A percentile compares a stretch with the other conserved stretches of the same genome.
Conservation (phyloP, 2,113 vertebrate genomes). For the Buteo buteo region DNA sequence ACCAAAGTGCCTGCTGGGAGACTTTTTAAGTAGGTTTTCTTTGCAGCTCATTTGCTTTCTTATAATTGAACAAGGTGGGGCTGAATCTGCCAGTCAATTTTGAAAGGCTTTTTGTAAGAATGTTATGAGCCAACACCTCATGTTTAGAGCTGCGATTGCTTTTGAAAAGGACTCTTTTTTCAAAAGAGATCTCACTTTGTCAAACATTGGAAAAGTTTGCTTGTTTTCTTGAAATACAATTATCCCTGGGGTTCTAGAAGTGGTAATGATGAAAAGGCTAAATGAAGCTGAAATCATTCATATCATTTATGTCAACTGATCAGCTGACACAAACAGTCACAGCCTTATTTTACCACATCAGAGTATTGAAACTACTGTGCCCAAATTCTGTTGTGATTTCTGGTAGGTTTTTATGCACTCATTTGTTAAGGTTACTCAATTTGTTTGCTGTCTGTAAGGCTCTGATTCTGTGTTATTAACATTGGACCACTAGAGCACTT, state of each 20-base stretch:
- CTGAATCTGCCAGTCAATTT: conserved; percentile 10
- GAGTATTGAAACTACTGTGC: not conserved
- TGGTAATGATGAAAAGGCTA: not conserved
- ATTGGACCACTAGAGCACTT: not conserved
- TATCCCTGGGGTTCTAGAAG: not conserved
- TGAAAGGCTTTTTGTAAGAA: conserved; percentile 9
- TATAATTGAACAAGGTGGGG: not conserved
- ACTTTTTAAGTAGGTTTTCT: conserved; percentile 12
- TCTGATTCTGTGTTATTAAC: not conserved
- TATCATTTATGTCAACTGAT: not conserved
- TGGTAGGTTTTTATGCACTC: not conserved
- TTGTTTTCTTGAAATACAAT: conserved; percentile 20
- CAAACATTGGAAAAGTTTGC: not conserved
- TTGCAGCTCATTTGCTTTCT: not conserved
- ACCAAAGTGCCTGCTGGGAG: not conserved
- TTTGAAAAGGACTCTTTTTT: conserved; percentile 19
- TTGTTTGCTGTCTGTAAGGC: not conserved
- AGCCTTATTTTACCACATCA: not conserved
- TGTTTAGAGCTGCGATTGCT: not conserved
- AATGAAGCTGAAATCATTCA: conserved; percentile 17
- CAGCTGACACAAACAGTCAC: not conserved
- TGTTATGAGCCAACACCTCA: not conserved
- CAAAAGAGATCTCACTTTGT: not conserved
- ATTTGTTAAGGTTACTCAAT: not conserved
- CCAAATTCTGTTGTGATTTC: not conserved